A percentile compares a stretch with the other conserved stretches of the same genome.
Evolutionary conservation across 2,113 vertebrate genomes (phyloP).

Genomic region (Laticauda laticaudata): DNA sequence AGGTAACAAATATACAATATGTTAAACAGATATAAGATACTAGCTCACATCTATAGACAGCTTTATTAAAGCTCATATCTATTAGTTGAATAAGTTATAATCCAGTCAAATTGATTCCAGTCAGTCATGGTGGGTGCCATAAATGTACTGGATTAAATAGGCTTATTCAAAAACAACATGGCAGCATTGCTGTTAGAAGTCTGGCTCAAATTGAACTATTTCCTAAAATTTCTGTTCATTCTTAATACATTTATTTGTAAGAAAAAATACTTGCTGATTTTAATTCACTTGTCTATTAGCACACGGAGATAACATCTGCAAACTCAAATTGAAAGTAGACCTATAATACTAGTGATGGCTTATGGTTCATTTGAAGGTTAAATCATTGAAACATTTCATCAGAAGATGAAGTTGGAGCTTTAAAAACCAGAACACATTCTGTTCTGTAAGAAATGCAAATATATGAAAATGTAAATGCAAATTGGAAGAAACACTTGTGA

Average conservation of each 20-base stretch:
- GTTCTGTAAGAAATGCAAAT: not conserved
- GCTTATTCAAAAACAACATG: not conserved
- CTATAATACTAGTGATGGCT: not conserved
- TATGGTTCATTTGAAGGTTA: not conserved
- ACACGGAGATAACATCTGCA: not conserved
- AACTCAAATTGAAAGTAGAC: not conserved
- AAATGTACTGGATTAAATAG: not conserved
- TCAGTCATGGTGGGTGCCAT: no score
- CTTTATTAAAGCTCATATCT: not conserved
- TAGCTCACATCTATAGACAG: not conserved
- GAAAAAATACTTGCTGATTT: not conserved
- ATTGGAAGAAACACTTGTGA: not conserved
- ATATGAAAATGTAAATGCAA: not conserved
- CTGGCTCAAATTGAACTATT: not conserved
- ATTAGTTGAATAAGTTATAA: not conserved
- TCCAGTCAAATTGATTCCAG: not conserved
- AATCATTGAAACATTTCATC: not conserved
- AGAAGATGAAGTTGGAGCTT: not conserved
- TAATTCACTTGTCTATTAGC: not conserved
- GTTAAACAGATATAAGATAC: not conserved
- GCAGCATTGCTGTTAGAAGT: not conserved
- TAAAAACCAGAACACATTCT: not conserved
- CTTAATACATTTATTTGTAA: not conserved
- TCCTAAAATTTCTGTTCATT: not conserved
- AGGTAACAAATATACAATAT: not conserved